Evolutionary conservation across 1,140 invertebrate species (phyloP).

Genomic region (Portunus trituberculatus): DNA sequence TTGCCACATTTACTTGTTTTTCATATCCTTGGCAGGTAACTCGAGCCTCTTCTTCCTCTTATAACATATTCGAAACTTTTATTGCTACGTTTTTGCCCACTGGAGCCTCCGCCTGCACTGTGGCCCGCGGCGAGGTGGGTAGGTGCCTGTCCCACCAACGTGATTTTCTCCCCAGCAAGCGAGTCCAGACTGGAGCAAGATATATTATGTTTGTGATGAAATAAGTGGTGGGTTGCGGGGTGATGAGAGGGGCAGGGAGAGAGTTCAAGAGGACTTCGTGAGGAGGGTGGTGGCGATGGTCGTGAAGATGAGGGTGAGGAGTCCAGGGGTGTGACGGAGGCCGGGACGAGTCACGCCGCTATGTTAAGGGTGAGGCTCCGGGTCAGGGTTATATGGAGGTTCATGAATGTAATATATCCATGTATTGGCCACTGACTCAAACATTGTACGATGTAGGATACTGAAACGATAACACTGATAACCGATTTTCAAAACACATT

Average conservation of each 20-base stretch:
- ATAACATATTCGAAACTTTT: not conserved
- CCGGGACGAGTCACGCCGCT: not conserved
- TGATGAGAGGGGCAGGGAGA: not conserved
- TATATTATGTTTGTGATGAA: conserved; percentile 24
- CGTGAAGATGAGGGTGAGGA: not conserved
- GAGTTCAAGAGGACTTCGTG: not conserved
- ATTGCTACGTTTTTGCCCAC: not conserved
- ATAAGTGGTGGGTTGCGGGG: not conserved
- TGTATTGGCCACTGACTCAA: no score
- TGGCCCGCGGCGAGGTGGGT: not conserved
- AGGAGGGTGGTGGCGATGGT: conserved; percentile 16
- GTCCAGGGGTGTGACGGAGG: not conserved
- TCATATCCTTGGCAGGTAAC: not conserved
- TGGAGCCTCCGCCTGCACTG: not conserved
- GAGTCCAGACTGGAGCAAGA: conserved; percentile 1
- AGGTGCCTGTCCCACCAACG: not conserved
- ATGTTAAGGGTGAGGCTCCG: not conserved
- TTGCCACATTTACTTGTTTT: not conserved
- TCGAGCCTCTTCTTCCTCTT: not conserved
- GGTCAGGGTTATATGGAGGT: not conserved
- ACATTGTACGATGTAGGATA: no score
- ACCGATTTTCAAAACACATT: no score
- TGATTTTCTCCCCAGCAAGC: not conserved
- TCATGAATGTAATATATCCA: not conserved
- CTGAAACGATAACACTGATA: no score